phyloP scores from a whole-genome alignment of 2,113 vertebrate genomes.

The Cinclus mexicanus region DNA sequence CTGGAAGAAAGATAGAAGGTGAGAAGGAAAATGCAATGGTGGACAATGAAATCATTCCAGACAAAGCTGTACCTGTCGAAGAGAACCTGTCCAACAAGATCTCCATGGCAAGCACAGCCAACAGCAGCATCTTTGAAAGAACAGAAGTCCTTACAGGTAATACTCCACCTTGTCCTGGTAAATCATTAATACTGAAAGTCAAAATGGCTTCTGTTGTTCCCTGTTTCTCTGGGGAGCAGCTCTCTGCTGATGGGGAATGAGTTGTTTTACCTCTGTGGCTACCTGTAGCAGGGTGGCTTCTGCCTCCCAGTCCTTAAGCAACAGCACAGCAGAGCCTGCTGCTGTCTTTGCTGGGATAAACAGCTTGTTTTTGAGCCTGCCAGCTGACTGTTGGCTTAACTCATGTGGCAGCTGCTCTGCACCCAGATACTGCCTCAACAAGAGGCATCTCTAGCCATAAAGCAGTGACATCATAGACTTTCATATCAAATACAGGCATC shows the following conservation, averaged over 20 bases:
- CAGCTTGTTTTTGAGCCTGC: background rate
- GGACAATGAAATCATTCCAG: constrained; percentile 78
- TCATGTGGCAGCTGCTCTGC: background rate
- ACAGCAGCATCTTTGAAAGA: constrained; percentile 84
- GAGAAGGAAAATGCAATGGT: constrained; percentile 50
- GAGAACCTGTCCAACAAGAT: constrained; percentile 78
- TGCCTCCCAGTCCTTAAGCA: background rate
- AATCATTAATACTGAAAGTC: background rate
- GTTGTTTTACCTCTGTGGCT: background rate
- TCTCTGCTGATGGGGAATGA: background rate
- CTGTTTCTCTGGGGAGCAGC: background rate
- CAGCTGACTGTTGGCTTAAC: background rate
- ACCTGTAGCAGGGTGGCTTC: background rate
- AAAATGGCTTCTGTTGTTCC: background rate
- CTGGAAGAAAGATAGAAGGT: constrained; percentile 20
- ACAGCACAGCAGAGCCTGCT: background rate
- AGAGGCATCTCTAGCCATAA: background rate
- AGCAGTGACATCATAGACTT: background rate
- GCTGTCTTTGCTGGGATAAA: background rate
- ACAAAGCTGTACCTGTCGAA: background rate
- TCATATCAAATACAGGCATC: background rate
- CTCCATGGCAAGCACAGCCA: constrained; percentile 85
- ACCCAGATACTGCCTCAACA: background rate
- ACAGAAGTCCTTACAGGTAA: constrained; percentile 92
- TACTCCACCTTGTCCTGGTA: background rate